These are phyloP conservation scores for Abramis brama DNA, from an alignment of 2,113 vertebrate species.

Conservation along the genomic window DNA sequence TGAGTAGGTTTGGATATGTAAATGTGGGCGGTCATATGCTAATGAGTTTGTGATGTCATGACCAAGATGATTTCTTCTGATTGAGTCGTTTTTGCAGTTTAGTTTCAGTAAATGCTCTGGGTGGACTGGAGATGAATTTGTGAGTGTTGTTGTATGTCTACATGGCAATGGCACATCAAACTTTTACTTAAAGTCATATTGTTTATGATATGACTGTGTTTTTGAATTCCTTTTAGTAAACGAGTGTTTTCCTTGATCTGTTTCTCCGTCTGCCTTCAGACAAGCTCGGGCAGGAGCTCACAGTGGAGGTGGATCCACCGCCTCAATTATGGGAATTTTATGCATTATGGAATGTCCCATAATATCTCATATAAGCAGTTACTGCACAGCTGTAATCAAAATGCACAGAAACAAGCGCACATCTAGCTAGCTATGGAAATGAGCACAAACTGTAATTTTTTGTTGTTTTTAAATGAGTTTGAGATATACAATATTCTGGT, in stretches of 20 bases:
- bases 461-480: background rate
- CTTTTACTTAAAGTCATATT: no score
- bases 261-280: background rate
- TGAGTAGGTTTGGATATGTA: background rate
- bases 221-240: background rate
- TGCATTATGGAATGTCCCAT: conserved; percentile 40
- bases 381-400: background rate
- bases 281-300: conserved; percentile 47
- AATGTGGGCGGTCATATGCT: background rate
- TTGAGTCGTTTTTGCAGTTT: background rate
- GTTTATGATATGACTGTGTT: background rate
- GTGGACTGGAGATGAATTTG: background rate
- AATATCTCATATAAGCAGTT: background rate
- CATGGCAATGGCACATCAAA: background rate
- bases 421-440: background rate
- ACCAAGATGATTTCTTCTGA: background rate
- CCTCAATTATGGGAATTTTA: conserved; percentile 40
- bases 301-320: background rate
- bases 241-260: background rate
- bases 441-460: background rate
- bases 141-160: background rate
- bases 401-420: background rate
- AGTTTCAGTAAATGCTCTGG: background rate
- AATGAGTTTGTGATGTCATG: background rate
- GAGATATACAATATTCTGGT: background rate